phyloP scores from a whole-genome alignment of 2,797 vertebrate genomes.

The Coregonus sp. region DNA sequence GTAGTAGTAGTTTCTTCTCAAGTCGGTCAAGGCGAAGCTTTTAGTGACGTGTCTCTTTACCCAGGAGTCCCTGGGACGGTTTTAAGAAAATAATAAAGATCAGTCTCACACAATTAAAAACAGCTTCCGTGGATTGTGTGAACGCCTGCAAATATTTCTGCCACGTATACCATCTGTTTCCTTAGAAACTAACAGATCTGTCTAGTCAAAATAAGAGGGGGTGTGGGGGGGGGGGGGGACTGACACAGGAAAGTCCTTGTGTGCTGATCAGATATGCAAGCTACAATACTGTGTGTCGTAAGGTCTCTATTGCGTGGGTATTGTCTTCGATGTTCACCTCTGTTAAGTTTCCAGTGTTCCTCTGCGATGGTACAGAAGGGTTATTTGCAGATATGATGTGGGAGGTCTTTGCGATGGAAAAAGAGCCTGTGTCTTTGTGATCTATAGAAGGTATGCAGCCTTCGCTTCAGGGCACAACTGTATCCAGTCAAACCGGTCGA shows the following conservation, averaged over 20 bases:
- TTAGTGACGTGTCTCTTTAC: conserved; percentile 14
- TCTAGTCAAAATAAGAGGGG: conserved; percentile 21
- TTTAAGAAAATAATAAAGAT: conserved; percentile 12
- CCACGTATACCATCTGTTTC: conserved; percentile 52
- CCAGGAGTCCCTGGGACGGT: conserved; percentile 25
- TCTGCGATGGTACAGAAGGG: neutral
- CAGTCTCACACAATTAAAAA: conserved; percentile 5
- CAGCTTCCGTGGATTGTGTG: conserved; percentile 48
- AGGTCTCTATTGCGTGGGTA: neutral
- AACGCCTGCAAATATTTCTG: conserved; percentile 21
- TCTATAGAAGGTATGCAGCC: conserved; percentile 1
- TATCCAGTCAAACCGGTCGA: conserved; percentile 1
- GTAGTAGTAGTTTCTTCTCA: conserved; percentile 4
- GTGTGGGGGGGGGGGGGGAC: neutral
- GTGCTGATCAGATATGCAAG: neutral
- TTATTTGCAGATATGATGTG: neutral
- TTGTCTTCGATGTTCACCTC: neutral
- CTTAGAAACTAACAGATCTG: conserved; percentile 33
- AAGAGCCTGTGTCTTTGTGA: neutral
- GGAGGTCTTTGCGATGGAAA: neutral
- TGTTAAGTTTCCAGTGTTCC: no score
- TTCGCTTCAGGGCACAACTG: conserved; percentile 7
- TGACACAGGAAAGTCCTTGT: neutral
- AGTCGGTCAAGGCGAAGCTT: neutral
- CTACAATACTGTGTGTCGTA: neutral